A percentile compares a stretch with the other conserved stretches of the same genome.
Evolutionary conservation across 1,140 invertebrate genomes (phyloP).

Genomic region (Gryllus bimaculatus): DNA sequence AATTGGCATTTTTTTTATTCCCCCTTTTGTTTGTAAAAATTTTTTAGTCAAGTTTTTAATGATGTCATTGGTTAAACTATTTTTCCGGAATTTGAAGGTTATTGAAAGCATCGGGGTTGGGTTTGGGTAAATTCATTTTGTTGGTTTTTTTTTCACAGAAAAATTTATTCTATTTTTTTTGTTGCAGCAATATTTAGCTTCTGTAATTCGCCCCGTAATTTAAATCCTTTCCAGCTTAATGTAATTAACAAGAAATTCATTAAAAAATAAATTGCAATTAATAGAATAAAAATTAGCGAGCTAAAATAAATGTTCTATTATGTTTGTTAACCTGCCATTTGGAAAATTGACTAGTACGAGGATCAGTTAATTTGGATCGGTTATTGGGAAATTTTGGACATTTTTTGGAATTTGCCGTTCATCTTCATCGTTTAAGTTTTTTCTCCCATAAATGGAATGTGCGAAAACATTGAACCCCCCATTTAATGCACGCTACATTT

Average conservation of each 20-base stretch:
- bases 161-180: background rate
- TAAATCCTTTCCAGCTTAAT: background rate
- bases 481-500: no score
- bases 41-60: no score
- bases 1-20: no score
- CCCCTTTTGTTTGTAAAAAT: no score
- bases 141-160: background rate
- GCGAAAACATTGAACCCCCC: no score
- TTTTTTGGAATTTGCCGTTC: background rate
- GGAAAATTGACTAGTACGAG: background rate
- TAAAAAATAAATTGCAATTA: background rate
- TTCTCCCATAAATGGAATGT: no score
- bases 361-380: background rate
- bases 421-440: background rate
- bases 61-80: no score
- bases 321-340: background rate
- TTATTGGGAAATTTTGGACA: background rate
- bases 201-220: background rate
- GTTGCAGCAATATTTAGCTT: background rate
- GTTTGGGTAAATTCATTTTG: no score
- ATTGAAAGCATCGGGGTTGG: no score
- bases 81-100: no score
- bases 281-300: background rate
- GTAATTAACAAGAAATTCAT: slow-evolving; percentile 1
- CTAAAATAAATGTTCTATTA: background rate